Conservation (phyloP, 2,797 vertebrate species). For the Danionella dracula region DNA sequence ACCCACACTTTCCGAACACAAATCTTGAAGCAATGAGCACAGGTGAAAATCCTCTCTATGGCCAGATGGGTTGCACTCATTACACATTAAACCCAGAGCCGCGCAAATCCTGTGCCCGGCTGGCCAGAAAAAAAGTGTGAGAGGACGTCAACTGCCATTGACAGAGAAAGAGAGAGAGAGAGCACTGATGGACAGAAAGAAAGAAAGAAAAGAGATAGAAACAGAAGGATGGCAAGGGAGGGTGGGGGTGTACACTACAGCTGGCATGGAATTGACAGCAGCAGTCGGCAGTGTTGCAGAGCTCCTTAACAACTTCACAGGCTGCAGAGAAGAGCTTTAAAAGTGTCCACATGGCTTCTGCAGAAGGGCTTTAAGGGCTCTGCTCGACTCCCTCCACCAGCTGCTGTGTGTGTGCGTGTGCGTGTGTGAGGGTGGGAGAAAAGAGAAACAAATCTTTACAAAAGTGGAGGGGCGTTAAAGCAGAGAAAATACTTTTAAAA, state of each 20-base stretch:
- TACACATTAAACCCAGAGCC: conserved; percentile 71
- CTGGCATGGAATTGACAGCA: conserved; percentile 75
- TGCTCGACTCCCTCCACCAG: conserved; percentile 64
- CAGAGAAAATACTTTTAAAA: background rate
- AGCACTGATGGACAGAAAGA: conserved; percentile 13
- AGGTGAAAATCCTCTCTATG: conserved; percentile 69
- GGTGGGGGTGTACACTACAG: conserved; percentile 62
- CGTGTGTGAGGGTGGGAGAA: conserved; percentile 33
- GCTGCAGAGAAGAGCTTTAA: conserved; percentile 76
- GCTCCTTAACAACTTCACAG: conserved; percentile 81
- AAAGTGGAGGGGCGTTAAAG: conserved; percentile 13
- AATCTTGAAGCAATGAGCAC: conserved; percentile 53
- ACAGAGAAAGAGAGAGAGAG: conserved; percentile 6
- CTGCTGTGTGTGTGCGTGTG: conserved; percentile 62
- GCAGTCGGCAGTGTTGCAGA: conserved; percentile 74
- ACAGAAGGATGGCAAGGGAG: conserved; percentile 36
- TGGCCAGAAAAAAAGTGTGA: conserved; percentile 25
- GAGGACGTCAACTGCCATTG: conserved; percentile 24
- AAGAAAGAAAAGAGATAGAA: conserved; percentile 29
- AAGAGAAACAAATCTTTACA: conserved; percentile 28
- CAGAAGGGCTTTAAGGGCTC: conserved; percentile 71
- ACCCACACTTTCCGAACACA: no score
- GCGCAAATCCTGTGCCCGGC: conserved; percentile 25
- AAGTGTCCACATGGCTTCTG: conserved; percentile 77
- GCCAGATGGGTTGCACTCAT: conserved; percentile 65